Evolutionary conservation across 2,888 invertebrate genomes (phyloP), one percentile per base, ranked within the genome.

Genomic region (Carabus problematicus): DNA sequence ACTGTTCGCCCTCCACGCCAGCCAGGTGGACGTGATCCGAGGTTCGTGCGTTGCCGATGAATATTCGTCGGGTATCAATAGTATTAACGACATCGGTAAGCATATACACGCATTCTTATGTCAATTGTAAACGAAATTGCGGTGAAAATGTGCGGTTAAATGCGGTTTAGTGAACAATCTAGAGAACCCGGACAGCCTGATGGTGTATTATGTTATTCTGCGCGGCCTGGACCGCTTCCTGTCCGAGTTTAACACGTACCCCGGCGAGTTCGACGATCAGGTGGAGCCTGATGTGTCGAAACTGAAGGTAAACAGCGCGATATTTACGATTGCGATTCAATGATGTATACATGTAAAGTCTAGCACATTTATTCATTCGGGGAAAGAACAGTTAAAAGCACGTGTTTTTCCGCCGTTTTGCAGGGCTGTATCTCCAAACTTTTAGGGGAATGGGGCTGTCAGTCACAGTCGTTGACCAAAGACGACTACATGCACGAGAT

Each of bases 401-500:
- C n/a, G n/a, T n/a, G n/a, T n/a, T n/a, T n/a, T n/a, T n/a, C n/a
- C n/a, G n/a, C n/a, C n/a, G n/a, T n/a, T n/a, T 29, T 29, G 6
- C 29, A 56, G 29, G 61, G 45, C 16, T 68, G 82, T 14, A 68
- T 68, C n/a, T 68, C 68, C 4, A 95, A 94, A 83, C 82, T 97
- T 68, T 82, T 97, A 0, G 87, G 87, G 71, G 97, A 98, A 81
- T 92, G 95, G 89, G 93, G 94, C 3, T 89, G 93, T 77, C 82
- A 86, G 64, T 89, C 90, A 14, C 88, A 91, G 43, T 75, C 78
- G 9, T 78, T 86, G 14, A 86, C 92, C 47, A 93, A 94, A 79
- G 98, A 98, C 82, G 97, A 98, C 80, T 92, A 92, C 77, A 89
- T 97, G 40, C 97, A 97, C 82, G 98, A 97, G 84, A 91, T 97